Percentiles rank a stretch among this genome's conserved stretches.
Conservation (phyloP, 2,888 invertebrate species). For the Scaptomyza polygonia region DNA sequence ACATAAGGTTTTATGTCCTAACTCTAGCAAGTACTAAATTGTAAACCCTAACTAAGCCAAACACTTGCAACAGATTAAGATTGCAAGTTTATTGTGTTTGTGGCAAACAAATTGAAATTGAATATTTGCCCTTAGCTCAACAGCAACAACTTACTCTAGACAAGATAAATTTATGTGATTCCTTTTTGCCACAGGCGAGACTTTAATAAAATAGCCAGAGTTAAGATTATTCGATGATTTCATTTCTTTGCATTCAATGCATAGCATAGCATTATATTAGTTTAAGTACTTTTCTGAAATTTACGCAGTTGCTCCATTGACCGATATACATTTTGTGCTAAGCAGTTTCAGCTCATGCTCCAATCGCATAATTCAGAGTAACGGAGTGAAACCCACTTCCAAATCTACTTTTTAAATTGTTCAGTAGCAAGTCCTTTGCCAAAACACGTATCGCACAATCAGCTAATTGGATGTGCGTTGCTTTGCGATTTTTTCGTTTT, state of each 20-base stretch:
- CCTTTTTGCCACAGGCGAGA: neutral
- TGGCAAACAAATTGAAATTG: neutral
- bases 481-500: conserved; percentile 39
- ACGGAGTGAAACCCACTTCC: conserved; percentile 12
- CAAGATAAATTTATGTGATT: neutral
- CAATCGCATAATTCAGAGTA: conserved; percentile 63
- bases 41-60: no score
- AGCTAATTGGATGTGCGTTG: conserved; percentile 69
- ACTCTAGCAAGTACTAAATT: no score
- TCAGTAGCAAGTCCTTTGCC: conserved; percentile 51
- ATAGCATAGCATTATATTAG: conserved; percentile 27
- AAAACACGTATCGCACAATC: conserved; percentile 78
- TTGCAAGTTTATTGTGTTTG: neutral
- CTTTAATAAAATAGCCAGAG: neutral
- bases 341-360: conserved; percentile 45
- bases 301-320: conserved; percentile 68
- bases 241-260: neutral
- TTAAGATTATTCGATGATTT: conserved; percentile 23
- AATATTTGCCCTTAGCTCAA: neutral
- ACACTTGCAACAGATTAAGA: neutral
- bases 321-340: conserved; percentile 40
- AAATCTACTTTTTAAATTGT: neutral
- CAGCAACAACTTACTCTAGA: neutral
- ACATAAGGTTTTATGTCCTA: no score
- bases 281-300: conserved; percentile 19